These are phyloP conservation scores for Lordiphosa andalusiaca DNA, from an alignment of 2,888 invertebrate genomes.

Conservation along the genomic window DNA sequence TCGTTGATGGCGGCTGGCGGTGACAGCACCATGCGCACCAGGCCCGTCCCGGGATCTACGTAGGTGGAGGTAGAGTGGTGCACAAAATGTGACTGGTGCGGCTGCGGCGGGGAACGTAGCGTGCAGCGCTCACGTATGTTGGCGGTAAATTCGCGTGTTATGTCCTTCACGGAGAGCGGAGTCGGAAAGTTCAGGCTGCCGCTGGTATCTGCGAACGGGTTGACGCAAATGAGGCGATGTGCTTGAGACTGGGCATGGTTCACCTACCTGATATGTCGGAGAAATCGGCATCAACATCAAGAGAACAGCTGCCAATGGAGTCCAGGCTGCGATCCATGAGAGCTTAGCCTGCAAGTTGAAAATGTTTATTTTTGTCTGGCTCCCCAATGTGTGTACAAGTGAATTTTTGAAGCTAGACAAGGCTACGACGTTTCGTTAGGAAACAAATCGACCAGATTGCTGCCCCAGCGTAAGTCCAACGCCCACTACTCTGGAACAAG, in stretches of 20 bases:
- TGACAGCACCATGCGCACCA: conserved; percentile 77
- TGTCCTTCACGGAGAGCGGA: conserved; percentile 82
- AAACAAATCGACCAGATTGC: conserved; percentile 1
- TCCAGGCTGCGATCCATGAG: conserved; percentile 89
- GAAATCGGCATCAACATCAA: conserved; percentile 89
- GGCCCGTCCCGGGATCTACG: conserved; percentile 71
- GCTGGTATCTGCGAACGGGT: conserved; percentile 81
- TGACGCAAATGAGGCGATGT: neutral
- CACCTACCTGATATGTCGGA: conserved; percentile 86
- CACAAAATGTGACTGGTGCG: conserved; percentile 6
- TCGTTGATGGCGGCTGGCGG: conserved; percentile 31
- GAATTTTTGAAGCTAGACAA: conserved; percentile 9
- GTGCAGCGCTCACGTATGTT: conserved; percentile 82
- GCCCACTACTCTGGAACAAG: conserved; percentile 34
- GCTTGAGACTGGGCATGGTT: too few relatives aligned
- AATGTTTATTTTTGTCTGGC: neutral
- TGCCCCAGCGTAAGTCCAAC: conserved; percentile 9
- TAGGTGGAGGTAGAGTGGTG: conserved; percentile 48
- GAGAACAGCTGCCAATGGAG: conserved; percentile 92
- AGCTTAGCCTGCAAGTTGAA: conserved; percentile 54
- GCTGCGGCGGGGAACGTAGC: conserved; percentile 65
- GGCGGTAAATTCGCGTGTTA: conserved; percentile 84
- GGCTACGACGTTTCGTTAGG: neutral
- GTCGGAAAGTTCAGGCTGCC: conserved; percentile 84
- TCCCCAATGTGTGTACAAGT: conserved; percentile 2